Base-by-base conservation (phyloP, 2,797 vertebrate species). In the Gymnothorax reevesii region DNA sequence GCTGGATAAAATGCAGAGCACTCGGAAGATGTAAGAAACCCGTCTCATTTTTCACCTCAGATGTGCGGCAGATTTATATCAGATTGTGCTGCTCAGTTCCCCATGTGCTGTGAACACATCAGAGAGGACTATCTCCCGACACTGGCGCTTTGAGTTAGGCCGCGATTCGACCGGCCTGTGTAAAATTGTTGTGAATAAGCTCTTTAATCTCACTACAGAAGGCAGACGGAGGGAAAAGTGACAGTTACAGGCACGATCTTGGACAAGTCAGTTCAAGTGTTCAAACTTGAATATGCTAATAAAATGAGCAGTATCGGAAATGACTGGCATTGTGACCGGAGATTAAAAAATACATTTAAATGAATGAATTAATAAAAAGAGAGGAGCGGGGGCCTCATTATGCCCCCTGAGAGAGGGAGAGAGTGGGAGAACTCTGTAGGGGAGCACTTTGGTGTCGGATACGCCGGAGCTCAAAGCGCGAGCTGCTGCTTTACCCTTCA, bases 371-470 rank as follows among this genome's bases (percentile, higher is more conserved):
- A 69, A 69, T 62, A 20, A 62, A 20, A 15, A 62, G 20, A 62
- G 13, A 73, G 7, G 5, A 25, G 0, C 33, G n/a, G 4, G 25
- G 25, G 69, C 27, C 69, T 73, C 69, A 73, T 73, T 73, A 73
- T 42, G 15, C 25, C 25, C 69, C 69, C 69, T 42, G 69, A 73
- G 25, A 77, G 13, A 77, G 15, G 42, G 12, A 52, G 42, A 77
- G 8, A 12, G 27, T 33, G 4, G 73, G 20, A 33, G 71, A 75
- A 33, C 33, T 4, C 25, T 42, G 71, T 13, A 15, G 71, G 71
- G 71, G 73, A 77, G 73, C 33, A 2, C 73, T 77, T 77, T 77
- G 73, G 33, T 77, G 73, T 77, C 13, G 73, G 73, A 4, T 49
- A 52, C 42, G 49, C 73, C 7, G 1, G 42, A 20, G 42, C 42